Evolutionary conservation across 2,888 invertebrate genomes (phyloP).

Genomic region (Hyppa rectilinea): DNA sequence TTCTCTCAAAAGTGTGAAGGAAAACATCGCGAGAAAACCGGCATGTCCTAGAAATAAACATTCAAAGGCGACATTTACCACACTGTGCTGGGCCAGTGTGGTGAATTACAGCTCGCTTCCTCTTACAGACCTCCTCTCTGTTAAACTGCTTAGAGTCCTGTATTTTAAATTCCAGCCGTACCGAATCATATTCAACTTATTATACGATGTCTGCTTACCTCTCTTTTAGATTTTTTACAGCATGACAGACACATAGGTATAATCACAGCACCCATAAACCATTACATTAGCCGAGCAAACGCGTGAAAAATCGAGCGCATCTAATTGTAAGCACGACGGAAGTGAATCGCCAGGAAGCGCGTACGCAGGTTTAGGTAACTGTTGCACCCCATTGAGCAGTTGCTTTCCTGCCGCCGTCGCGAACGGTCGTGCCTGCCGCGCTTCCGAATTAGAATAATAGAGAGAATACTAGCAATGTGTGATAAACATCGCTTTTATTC

Average conservation of each 20-base stretch:
- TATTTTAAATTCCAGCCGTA: background rate
- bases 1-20: too few species aligned
- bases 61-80: too few species aligned
- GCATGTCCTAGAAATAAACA: too few species aligned
- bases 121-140: too few species aligned
- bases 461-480: slow-evolving; percentile 52
- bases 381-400: slow-evolving; percentile 77
- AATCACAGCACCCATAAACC: slow-evolving; percentile 35
- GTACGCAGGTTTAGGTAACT: slow-evolving; percentile 78
- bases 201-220: background rate
- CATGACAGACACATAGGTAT: slow-evolving; percentile 6
- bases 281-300: slow-evolving; percentile 39
- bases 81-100: too few species aligned
- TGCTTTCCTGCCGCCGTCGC: slow-evolving; percentile 70
- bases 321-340: slow-evolving; percentile 78
- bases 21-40: too few species aligned
- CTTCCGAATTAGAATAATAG: slow-evolving; percentile 56
- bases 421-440: slow-evolving; percentile 68
- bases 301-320: slow-evolving; percentile 76
- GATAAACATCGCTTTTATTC: slow-evolving; percentile 46
- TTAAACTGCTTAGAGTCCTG: too few species aligned
- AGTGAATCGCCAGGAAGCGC: slow-evolving; percentile 77
- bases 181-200: background rate
- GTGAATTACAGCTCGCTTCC: too few species aligned
- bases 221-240: background rate